phyloP scores from a whole-genome alignment of 2,888 invertebrate species.

The Saturnia japonica region DNA sequence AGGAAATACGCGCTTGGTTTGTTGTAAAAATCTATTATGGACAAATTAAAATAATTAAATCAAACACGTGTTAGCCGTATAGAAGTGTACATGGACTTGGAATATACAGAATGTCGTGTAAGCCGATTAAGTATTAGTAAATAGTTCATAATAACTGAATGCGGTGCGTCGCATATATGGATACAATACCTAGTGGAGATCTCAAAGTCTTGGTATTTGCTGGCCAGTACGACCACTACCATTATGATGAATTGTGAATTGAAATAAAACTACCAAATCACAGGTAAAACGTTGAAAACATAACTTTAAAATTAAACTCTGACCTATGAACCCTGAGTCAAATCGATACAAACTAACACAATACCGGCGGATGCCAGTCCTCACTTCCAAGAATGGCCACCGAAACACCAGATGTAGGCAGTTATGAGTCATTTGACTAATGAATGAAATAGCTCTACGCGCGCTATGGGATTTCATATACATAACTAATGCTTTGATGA shows the following conservation, averaged over 20 bases:
- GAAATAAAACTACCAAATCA: background rate
- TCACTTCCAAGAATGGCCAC: constrained; percentile 19
- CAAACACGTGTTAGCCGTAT: no score
- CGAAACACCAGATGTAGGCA: constrained; percentile 9
- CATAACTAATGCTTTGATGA: constrained; percentile 9
- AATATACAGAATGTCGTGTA: no score
- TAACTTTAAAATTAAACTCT: constrained; percentile 15
- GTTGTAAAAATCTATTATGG: no score
- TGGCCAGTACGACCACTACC: background rate
- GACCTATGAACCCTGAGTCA: constrained; percentile 41
- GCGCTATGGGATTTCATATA: background rate
- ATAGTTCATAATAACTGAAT: no score
- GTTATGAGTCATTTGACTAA: constrained; percentile 18
- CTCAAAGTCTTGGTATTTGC: background rate
- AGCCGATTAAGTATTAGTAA: no score
- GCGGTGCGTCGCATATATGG: no score
- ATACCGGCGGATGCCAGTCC: constrained; percentile 22
- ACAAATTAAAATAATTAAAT: no score
- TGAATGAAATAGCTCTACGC: constrained; percentile 1
- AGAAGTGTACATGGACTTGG: no score
- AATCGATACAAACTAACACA: constrained; percentile 9
- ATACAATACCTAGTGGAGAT: no score
- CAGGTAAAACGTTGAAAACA: background rate
- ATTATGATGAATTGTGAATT: background rate
- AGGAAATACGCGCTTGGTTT: no score